A percentile compares a stretch with the other conserved stretches of the same genome.
Evolutionary conservation across 2,797 vertebrate species (phyloP).

Genomic region (Triplophysa bombifrons): DNA sequence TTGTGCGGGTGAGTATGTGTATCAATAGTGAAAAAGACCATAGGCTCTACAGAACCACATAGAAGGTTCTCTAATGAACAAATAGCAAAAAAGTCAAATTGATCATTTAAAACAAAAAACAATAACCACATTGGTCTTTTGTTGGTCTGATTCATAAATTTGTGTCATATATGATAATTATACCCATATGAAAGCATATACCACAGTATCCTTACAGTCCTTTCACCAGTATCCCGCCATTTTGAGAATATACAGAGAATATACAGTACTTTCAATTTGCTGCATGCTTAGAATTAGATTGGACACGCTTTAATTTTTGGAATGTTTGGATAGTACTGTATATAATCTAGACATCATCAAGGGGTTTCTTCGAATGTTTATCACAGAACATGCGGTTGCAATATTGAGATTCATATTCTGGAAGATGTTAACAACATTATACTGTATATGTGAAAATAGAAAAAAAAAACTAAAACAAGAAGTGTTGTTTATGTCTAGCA

Average conservation of each 20-base stretch:
- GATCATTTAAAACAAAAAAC: neutral
- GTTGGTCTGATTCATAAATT: neutral
- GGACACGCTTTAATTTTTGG: slow-evolving; percentile 10
- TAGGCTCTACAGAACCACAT: slow-evolving; percentile 3
- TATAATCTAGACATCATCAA: too few species aligned
- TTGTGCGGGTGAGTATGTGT: slow-evolving; percentile 22
- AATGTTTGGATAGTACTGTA: neutral
- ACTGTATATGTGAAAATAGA: too few species aligned
- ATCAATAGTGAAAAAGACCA: slow-evolving; percentile 5
- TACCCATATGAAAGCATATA: slow-evolving; percentile 5
- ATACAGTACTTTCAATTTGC: slow-evolving; percentile 11
- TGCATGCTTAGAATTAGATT: slow-evolving; percentile 10
- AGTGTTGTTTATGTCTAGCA: too few species aligned
- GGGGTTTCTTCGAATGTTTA: slow-evolving; percentile 4
- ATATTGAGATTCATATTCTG: too few species aligned
- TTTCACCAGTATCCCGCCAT: slow-evolving; percentile 19
- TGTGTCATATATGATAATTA: neutral
- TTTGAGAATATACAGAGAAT: neutral
- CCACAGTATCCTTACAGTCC: neutral
- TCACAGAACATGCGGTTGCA: neutral
- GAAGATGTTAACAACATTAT: neutral
- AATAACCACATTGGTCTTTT: too few species aligned
- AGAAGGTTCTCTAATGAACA: slow-evolving; percentile 19
- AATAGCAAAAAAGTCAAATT: slow-evolving; percentile 25
- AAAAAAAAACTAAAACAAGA: too few species aligned